Conservation (phyloP, 1,140 invertebrate genomes). For the Brachionus manjavacas region DNA sequence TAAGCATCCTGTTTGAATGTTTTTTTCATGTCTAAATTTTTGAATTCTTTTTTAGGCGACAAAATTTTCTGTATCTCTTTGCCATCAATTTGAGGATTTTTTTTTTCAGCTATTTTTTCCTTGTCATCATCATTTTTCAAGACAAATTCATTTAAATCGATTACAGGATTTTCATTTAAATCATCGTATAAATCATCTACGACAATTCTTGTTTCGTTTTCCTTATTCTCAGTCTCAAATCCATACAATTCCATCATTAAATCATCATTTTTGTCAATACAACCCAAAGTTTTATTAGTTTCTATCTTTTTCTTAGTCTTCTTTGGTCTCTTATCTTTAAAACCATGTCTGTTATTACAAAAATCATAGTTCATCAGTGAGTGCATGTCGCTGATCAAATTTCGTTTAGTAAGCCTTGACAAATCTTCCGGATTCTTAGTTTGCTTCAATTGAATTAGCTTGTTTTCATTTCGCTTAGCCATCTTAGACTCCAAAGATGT, state of each 20-base stretch:
- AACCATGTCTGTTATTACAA: conserved; percentile 16
- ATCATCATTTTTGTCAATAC: neutral
- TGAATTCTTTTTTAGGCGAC: neutral
- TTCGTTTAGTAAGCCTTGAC: neutral
- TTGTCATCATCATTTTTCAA: neutral
- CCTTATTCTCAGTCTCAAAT: conserved; percentile 1
- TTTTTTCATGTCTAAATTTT: neutral
- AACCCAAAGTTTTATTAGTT: neutral
- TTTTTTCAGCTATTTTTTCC: neutral
- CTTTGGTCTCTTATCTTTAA: neutral
- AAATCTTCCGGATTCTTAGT: neutral
- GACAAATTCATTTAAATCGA: neutral
- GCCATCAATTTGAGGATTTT: neutral
- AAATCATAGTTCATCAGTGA: conserved; percentile 31
- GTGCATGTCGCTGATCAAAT: neutral
- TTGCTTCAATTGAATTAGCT: neutral
- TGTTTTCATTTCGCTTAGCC: neutral
- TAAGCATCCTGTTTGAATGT: neutral
- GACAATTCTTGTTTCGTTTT: neutral
- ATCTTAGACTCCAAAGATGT: neutral
- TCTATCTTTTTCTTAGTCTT: neutral
- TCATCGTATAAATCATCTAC: neutral
- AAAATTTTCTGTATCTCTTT: neutral
- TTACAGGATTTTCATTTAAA: neutral
- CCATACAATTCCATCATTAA: neutral